Evolutionary conservation across 64 coral and sea anemone species (phyloP).

Genomic region (Orbicella faveolata): DNA sequence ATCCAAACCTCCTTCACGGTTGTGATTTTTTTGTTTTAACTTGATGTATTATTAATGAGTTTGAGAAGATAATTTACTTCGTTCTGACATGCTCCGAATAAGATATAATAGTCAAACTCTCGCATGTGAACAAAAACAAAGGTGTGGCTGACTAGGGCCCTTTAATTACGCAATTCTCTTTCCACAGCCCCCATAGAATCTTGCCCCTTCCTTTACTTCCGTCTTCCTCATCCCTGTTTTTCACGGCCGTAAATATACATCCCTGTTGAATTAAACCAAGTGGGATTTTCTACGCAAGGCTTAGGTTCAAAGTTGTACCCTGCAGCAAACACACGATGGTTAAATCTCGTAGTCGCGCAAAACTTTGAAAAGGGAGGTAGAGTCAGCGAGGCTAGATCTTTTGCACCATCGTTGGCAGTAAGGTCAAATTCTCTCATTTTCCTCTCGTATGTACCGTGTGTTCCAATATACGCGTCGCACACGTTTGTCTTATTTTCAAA

Average conservation of each 20-base stretch:
- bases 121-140: too few species aligned
- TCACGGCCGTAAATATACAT: conserved; percentile 1
- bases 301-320: conserved; percentile 27
- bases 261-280: not conserved
- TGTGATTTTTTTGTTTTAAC: too few species aligned
- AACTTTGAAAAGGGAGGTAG: not conserved
- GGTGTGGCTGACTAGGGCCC: too few species aligned
- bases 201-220: too few species aligned
- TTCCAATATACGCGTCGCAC: conserved; percentile 45
- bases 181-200: too few species aligned
- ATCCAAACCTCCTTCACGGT: too few species aligned
- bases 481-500: conserved; percentile 20
- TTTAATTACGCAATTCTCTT: too few species aligned
- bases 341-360: conserved; percentile 14
- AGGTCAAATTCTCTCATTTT: conserved; percentile 41
- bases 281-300: conserved; percentile 31
- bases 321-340: not conserved
- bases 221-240: not conserved
- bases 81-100: too few species aligned
- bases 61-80: too few species aligned
- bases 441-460: conserved; percentile 29
- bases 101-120: too few species aligned
- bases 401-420: conserved; percentile 14
- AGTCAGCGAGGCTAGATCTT: not conserved
- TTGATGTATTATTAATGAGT: too few species aligned